phyloP scores from a whole-genome alignment of 2,113 vertebrate species.

The Smithornis capensis region DNA sequence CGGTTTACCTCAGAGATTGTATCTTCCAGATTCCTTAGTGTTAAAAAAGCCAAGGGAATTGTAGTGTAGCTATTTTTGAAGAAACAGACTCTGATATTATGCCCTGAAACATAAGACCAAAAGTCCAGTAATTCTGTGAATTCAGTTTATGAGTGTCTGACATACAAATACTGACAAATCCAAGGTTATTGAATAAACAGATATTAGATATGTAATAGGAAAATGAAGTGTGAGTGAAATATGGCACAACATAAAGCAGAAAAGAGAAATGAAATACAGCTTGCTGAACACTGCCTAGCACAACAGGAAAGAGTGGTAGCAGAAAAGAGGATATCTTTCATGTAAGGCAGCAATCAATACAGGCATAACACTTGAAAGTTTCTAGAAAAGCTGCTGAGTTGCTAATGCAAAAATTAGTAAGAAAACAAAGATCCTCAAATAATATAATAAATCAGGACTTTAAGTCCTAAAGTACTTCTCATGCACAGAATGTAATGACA shows the following conservation, averaged over 20 bases:
- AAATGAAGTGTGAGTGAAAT: neutral
- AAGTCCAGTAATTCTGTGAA: neutral
- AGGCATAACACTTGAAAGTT: neutral
- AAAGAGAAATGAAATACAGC: neutral
- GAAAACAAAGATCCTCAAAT: conserved; percentile 4
- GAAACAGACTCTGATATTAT: neutral
- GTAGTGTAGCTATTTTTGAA: neutral
- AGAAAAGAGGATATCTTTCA: conserved; percentile 29
- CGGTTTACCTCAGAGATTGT: neutral
- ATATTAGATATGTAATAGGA: neutral
- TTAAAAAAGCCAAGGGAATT: neutral
- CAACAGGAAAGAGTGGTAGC: neutral
- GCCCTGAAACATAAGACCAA: neutral
- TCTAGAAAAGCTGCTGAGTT: conserved; percentile 4
- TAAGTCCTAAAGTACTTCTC: neutral
- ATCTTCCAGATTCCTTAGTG: neutral
- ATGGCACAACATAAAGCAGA: neutral
- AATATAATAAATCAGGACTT: conserved; percentile 22
- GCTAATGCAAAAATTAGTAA: conserved; percentile 50
- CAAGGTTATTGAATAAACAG: neutral
- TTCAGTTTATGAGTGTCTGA: neutral
- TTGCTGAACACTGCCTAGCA: neutral
- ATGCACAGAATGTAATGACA: neutral
- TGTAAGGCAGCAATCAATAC: neutral
- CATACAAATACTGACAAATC: neutral